phyloP scores from a whole-genome alignment of 1,140 invertebrate genomes.

The Drosophila lacteicornis region DNA sequence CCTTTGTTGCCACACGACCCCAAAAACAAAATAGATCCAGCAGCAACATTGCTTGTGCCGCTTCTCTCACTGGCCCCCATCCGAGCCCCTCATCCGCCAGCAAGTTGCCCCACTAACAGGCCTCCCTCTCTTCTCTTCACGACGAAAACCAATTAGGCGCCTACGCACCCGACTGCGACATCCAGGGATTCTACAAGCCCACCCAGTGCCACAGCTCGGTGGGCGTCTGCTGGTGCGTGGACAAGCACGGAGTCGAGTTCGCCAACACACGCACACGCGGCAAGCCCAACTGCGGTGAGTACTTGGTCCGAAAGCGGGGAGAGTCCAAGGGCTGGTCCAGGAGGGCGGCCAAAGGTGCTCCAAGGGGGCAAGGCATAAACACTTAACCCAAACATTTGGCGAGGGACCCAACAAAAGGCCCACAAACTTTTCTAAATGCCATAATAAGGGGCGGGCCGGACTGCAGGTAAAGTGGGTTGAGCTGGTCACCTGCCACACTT shows the following conservation, averaged over 20 bases:
- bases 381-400: slow-evolving; percentile 50
- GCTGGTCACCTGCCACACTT: slow-evolving; percentile 28
- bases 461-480: slow-evolving; percentile 25
- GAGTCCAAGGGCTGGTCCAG: neutral
- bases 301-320: too few species aligned
- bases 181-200: slow-evolving; percentile 93
- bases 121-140: slow-evolving; percentile 57
- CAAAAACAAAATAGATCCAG: slow-evolving; percentile 61
- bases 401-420: slow-evolving; percentile 24
- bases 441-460: slow-evolving; percentile 10
- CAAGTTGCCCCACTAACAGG: slow-evolving; percentile 63
- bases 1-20: slow-evolving; percentile 48
- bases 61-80: slow-evolving; percentile 56
- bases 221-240: slow-evolving; percentile 96
- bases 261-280: slow-evolving; percentile 93
- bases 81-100: slow-evolving; percentile 3
- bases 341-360: neutral
- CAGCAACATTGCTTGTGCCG: slow-evolving; percentile 70
- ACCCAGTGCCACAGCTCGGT: slow-evolving; percentile 94
- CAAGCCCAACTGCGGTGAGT: slow-evolving; percentile 94
- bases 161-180: slow-evolving; percentile 94
- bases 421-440: slow-evolving; percentile 23
- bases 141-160: slow-evolving; percentile 86
- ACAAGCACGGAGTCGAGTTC: slow-evolving; percentile 95
- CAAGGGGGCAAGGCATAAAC: slow-evolving; percentile 12